phyloP scores from a whole-genome alignment of 2,797 vertebrate genomes.

The Onychomys arenicola region DNA sequence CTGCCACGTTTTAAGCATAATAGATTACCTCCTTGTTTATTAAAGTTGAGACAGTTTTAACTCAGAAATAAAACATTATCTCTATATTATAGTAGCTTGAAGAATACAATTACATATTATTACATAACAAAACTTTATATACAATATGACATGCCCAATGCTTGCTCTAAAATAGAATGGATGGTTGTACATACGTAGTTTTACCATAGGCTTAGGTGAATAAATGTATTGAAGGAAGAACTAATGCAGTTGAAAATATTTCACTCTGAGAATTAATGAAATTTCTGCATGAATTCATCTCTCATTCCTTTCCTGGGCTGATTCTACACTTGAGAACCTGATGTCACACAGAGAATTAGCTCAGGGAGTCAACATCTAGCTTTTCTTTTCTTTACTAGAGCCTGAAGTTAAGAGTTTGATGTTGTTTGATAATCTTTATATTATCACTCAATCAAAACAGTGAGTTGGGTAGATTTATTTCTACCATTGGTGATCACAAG shows the following conservation, averaged over 20 bases:
- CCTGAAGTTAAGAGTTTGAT: not conserved
- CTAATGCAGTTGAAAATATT: not conserved
- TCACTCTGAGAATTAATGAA: not conserved
- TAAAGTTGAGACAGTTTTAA: constrained; percentile 2
- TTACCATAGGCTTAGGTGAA: not conserved
- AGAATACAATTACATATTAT: not conserved
- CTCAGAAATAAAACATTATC: not conserved
- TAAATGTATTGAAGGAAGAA: not conserved
- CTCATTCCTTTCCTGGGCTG: not conserved
- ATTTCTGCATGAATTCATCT: not conserved
- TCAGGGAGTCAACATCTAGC: not conserved
- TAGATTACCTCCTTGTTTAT: not conserved
- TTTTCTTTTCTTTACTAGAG: not conserved
- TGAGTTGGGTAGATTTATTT: not conserved
- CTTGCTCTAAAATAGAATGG: constrained; percentile 25
- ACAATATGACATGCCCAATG: not conserved
- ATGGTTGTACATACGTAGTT: not conserved
- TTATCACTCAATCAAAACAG: not conserved
- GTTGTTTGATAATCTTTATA: constrained; percentile 28
- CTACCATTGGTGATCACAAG: not conserved
- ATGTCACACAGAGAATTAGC: not conserved
- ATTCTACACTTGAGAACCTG: not conserved
- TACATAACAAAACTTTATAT: not conserved
- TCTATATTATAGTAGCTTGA: not conserved
- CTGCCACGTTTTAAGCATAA: not conserved